A percentile compares a stretch with the other conserved stretches of the same genome.
Evolutionary conservation across 2,797 vertebrate species (phyloP).

Genomic region (Characodon lateralis): DNA sequence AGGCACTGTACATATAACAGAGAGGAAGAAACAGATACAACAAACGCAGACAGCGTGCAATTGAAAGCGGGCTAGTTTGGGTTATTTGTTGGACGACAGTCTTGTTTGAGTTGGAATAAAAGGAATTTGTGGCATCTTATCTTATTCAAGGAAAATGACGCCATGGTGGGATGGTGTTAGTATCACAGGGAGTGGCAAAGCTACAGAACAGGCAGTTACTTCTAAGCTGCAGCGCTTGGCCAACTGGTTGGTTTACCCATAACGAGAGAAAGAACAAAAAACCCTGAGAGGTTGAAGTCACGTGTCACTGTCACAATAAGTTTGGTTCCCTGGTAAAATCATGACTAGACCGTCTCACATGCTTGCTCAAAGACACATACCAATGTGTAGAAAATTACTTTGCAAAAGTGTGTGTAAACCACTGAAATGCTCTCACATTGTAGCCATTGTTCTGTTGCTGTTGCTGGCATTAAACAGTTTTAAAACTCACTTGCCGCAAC

Average conservation of each 20-base stretch:
- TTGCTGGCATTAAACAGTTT: conserved; percentile 26
- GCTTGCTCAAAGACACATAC: not conserved
- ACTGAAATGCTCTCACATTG: conserved; percentile 23
- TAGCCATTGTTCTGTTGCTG: conserved; percentile 22
- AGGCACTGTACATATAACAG: not conserved
- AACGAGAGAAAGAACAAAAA: conserved; percentile 27
- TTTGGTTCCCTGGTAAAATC: conserved; percentile 28
- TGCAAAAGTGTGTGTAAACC: conserved; percentile 3
- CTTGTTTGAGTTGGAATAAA: conserved; percentile 19
- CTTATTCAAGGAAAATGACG: conserved; percentile 56
- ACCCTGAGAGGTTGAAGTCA: conserved; percentile 38
- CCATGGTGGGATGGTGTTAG: conserved; percentile 26
- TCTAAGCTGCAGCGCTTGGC: conserved; percentile 10
- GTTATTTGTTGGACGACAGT: conserved; percentile 11
- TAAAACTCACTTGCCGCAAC: conserved; percentile 31
- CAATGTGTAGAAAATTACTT: not conserved
- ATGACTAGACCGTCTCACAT: not conserved
- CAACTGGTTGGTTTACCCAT: conserved; percentile 50
- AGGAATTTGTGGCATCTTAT: conserved; percentile 39
- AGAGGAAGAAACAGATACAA: conserved; percentile 4
- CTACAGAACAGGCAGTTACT: conserved; percentile 32
- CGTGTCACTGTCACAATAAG: conserved; percentile 19
- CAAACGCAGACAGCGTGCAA: not conserved
- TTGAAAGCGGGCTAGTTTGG: not conserved
- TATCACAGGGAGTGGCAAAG: conserved; percentile 44